A percentile compares a stretch with the other conserved stretches of the same genome.
These are phyloP conservation scores for Xyliphius kryptos DNA, from an alignment of 2,113 vertebrate genomes.

Conservation along the genomic window DNA sequence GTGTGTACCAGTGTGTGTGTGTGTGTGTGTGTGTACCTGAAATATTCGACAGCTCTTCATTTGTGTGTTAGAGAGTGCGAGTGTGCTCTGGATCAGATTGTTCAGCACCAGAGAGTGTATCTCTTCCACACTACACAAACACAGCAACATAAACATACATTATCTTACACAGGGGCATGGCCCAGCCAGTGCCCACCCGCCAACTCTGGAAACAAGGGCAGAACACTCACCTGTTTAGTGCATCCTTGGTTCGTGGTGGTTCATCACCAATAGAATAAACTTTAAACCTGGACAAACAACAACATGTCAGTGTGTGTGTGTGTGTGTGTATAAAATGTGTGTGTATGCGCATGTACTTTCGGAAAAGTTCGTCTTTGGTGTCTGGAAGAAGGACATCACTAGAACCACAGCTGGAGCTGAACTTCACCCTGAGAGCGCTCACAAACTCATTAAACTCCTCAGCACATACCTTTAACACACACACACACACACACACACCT, in stretches of 20 bases:
- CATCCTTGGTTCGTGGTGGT: slow-evolving; percentile 8
- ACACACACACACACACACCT: slow-evolving; percentile 26
- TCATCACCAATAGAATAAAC: slow-evolving; percentile 74
- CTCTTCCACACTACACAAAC: slow-evolving; percentile 68
- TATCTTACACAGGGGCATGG: neutral
- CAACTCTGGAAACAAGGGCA: no score
- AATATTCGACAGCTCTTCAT: slow-evolving; percentile 84
- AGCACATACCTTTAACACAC: slow-evolving; percentile 73
- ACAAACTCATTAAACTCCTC: slow-evolving; percentile 79
- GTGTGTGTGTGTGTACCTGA: no score
- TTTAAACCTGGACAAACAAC: slow-evolving; percentile 66
- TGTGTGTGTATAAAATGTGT: no score
- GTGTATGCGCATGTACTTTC: slow-evolving; percentile 59
- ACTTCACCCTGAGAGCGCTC: slow-evolving; percentile 80
- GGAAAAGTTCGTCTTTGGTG: slow-evolving; percentile 77
- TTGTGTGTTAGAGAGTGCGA: slow-evolving; percentile 85
- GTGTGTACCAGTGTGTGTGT: no score
- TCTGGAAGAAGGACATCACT: slow-evolving; percentile 71
- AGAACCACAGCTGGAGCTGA: slow-evolving; percentile 68
- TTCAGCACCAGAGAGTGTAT: slow-evolving; percentile 83
- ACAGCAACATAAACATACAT: slow-evolving; percentile 29
- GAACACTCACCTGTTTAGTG: no score
- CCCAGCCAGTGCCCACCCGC: no score
- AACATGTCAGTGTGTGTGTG: no score
- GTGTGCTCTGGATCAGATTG: slow-evolving; percentile 89